Percentiles rank a stretch among this genome's conserved stretches.
These are phyloP conservation scores for Pteruthius melanotis DNA, from an alignment of 2,113 vertebrate genomes.

Conservation along the genomic window DNA sequence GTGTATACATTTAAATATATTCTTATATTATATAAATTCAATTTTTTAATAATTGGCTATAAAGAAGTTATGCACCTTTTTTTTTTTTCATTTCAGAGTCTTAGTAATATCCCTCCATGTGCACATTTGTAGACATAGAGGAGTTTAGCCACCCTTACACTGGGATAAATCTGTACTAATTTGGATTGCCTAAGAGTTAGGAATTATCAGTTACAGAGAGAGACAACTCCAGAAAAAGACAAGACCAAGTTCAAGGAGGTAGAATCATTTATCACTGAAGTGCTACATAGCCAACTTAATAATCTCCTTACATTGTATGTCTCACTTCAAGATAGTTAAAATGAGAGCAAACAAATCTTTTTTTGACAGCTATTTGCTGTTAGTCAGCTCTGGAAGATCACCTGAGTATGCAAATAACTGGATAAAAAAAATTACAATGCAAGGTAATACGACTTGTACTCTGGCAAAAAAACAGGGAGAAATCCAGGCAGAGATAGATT, in stretches of 20 bases:
- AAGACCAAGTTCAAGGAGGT: not conserved
- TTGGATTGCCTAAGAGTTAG: not conserved
- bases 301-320: not conserved
- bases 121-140: not conserved
- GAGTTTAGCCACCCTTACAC: not conserved
- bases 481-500: not conserved
- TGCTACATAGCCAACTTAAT: not conserved
- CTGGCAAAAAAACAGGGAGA: not conserved
- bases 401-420: not conserved
- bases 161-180: not conserved
- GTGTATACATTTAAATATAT: not conserved
- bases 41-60: not conserved
- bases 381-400: not conserved
- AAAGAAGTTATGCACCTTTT: not conserved
- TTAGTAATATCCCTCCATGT: accelerated
- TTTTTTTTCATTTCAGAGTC: not conserved
- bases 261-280: not conserved
- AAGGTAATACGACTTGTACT: not conserved
- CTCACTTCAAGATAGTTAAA: not conserved
- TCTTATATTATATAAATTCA: not conserved
- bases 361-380: not conserved
- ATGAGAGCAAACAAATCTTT: not conserved
- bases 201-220: not conserved
- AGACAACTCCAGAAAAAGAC: not conserved
- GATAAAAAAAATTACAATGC: not conserved